A percentile compares a stretch with the other conserved stretches of the same genome.
Evolutionary conservation across 2,797 vertebrate species (phyloP).

Genomic region (Eidolon dupreanum): DNA sequence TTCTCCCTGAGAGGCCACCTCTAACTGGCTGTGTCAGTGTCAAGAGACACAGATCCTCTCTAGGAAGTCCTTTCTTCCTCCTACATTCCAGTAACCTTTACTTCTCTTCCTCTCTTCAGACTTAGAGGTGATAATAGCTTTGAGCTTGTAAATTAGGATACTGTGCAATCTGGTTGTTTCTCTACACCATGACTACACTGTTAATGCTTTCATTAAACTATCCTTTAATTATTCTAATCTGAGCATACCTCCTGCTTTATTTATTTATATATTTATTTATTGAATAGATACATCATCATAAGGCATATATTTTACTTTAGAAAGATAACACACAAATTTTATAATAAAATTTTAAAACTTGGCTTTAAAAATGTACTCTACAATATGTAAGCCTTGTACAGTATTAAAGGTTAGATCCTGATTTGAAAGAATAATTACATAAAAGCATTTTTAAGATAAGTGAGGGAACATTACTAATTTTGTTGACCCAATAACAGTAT

Average conservation of each 20-base stretch:
- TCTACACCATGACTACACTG: background rate
- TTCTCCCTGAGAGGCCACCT: background rate
- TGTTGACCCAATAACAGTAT: background rate
- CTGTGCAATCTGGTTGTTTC: background rate
- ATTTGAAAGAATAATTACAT: constrained; percentile 7
- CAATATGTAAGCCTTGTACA: background rate
- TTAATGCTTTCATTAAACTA: constrained; percentile 27
- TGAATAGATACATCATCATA: background rate
- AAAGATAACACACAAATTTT: background rate
- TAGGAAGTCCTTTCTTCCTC: background rate
- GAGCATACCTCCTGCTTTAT: background rate
- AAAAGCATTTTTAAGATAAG: constrained; percentile 40
- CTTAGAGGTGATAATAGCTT: background rate
- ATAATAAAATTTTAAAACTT: background rate
- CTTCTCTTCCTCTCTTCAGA: background rate
- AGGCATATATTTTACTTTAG: background rate
- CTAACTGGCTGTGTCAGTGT: background rate
- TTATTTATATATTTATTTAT: too few relatives aligned
- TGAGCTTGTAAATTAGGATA: background rate
- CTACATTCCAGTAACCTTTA: background rate
- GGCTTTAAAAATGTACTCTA: background rate
- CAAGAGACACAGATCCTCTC: background rate
- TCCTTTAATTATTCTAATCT: constrained; percentile 25
- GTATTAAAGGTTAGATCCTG: background rate
- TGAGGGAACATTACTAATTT: background rate